Base-by-base conservation (phyloP, 2,888 invertebrate species). In the Parnassius orleans region DNA sequence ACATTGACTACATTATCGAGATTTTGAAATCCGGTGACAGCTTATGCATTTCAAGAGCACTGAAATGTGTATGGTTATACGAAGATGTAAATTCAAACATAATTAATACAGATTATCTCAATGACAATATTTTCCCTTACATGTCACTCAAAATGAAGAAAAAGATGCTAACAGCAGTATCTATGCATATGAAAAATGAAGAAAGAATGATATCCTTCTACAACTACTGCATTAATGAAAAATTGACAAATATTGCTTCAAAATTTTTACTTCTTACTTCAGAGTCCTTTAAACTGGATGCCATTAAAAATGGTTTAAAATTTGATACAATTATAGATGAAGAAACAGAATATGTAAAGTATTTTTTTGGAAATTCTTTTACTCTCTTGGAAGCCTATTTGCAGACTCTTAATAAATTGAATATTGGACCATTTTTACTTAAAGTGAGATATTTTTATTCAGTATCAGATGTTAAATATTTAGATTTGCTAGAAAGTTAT, bases 141-240 rank as follows among this genome's bases (percentile, higher is more conserved):
- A 86, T 87, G 83, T 84, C 88, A 2, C 60, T 67, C 2, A 84
- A 82, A 75, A 83, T 85, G 80, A 84, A 77, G 62, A 79, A 73
- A 46, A 86, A 84, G 60, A 65, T 82, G 33, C 66, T 88, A 9
- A 69, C 71, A 14, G 66, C 69, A 2, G 72, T 83, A 64, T 75
- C 81, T 2, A 63, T 64, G 3, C 48, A 80, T 55, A 19, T 87
- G 2, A 76, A 65, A 63, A 72, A 76, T 66, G 73, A 76, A 66
- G 57, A 67, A 1, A 75, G 84, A 60, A 70, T 75, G 11, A 63
- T 64, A 12, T 59, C 60, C 5, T 88, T 87, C 67, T 82, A 75
- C 59, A 70, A 73, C 10, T 86, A 83, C 64, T 86, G 83, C 57
- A 65, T 67, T 19, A 69, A 69, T 42, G 61, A 59, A 5, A 77